Base-by-base conservation (phyloP, 2,888 invertebrate species). In the Drosophila eohydei region DNA sequence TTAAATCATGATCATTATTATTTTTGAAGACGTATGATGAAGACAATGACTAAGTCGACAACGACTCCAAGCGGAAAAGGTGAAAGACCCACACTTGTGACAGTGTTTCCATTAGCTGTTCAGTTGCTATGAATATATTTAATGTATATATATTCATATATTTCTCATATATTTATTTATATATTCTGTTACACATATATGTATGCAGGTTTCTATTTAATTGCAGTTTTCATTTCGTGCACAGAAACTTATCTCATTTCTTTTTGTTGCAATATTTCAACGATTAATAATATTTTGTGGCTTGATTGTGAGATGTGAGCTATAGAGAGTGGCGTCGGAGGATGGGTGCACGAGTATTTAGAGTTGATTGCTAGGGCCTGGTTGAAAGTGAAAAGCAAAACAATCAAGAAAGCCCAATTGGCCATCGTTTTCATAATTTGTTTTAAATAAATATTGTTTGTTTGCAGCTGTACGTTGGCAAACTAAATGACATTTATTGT, bases 401-500 rank as follows among this genome's bases (percentile, higher is more conserved):
- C 36, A 64, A 51, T 34, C 43, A 51, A 65, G 54, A 32, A 66
- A 54, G 26, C 54, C 34, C 66, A 70, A 71, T 74, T 52, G 73
- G 52, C 61, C 68, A 61, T 52, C 58, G 58, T 43, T 50, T 70
- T 58, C 62, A 69, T 69, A 74, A 74, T 69, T 74, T 75, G 63
- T 66, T 72, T 73, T 72, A 72, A 72, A 72, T 72, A 74, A 77
- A 77, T 65, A 65, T 64, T 64, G 57, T 60, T 77, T 64, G 59
- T 28, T 40, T 70, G 58, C 62, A 69, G 58, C 70, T 65, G 64
- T 58, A 43, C 41, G 46, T 55, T 69, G 71, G 78, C 63, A 68
- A 79, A 68, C 79, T 76, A 82, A 85, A 88, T 83, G 85, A 88
- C 83, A 83, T 85, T 83, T 83, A 88, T 83, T 88, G 77, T 78